These are phyloP conservation scores for Vanessa atalanta DNA, from an alignment of 1,140 invertebrate species.

Conservation along the genomic window DNA sequence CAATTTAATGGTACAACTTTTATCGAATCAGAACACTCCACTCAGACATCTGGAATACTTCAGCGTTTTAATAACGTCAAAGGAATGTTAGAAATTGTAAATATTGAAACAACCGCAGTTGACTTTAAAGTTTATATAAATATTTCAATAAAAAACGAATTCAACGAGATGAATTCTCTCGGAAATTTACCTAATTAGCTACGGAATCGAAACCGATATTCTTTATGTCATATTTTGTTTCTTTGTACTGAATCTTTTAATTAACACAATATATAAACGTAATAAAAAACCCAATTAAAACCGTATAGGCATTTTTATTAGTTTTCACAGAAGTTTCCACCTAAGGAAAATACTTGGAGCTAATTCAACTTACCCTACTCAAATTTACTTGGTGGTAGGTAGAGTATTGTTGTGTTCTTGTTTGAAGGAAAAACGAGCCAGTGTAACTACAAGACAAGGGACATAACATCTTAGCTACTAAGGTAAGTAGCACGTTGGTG, in stretches of 20 bases:
- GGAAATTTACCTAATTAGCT: slow-evolving; percentile 3
- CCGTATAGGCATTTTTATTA: too few relatives aligned
- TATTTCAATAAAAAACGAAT: slow-evolving; percentile 10
- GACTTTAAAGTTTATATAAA: slow-evolving; percentile 8
- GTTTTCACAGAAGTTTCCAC: too few relatives aligned
- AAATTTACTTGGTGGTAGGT: too few relatives aligned
- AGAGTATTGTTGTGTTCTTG: not conserved
- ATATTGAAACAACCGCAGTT: slow-evolving; percentile 14
- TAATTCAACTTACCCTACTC: too few relatives aligned
- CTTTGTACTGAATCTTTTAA: not conserved
- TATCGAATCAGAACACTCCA: slow-evolving; percentile 3
- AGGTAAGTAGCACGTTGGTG: too few relatives aligned
- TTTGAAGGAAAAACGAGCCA: not conserved
- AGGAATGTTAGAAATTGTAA: slow-evolving; percentile 20
- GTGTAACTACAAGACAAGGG: too few relatives aligned
- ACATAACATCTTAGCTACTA: too few relatives aligned
- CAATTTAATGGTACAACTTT: slow-evolving; percentile 3
- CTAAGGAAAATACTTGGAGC: too few relatives aligned
- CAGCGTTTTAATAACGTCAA: slow-evolving; percentile 25
- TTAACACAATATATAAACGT: not conserved
- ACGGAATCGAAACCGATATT: not conserved
- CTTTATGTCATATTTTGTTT: not conserved
- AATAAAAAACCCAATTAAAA: not conserved
- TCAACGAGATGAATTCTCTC: not conserved
- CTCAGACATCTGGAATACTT: not conserved